Base-by-base conservation (phyloP, 2,797 vertebrate species). In the Margarornis squamiger region DNA sequence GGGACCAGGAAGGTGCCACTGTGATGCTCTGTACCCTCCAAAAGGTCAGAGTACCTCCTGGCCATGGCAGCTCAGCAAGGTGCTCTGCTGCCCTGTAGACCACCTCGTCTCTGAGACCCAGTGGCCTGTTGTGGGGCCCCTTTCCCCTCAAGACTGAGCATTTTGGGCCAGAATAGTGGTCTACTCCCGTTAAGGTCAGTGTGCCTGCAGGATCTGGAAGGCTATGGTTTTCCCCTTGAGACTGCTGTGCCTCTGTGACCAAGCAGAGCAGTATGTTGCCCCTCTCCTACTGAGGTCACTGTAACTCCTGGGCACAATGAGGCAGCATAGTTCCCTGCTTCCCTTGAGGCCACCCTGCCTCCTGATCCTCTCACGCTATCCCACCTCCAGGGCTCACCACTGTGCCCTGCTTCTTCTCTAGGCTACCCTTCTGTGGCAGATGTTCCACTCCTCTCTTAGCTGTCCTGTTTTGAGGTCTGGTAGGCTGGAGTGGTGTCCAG, bases 1-100 rank as follows among this genome's bases (percentile, higher is more conserved):
- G 45, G 46, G 52, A 32, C 10, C 52, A 52, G 39, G 22, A 46
- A 52, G 12, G 30, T 51, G 27, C 8, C 0, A 0, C 9, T 0
- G 2, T 22, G 45, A 71, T 10, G 9, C 10, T 21, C 45, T 65
- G 65, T 46, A 46, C 21, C 71, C 12, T 12, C 29, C 38, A 39
- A 58, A 48, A 66, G 45, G 23, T 27, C 63, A 5, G n/a, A 51
- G 38, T 45, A 34, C 20, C 27, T 38, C 36, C 29, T 58, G 45
- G 58, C 43, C 38, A 23, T 14, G 51, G 51, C 9, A 34, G 6
- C 29, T 15, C 3, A 24, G n/a, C 43, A 38, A 7, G 8, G 32
- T 17, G 23, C 49, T 22, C n/a, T 34, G 51, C 24, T 59, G 32
- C 10, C 27, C 51, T 55, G 10, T 4, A 24, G 62, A 57, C 17